Percentiles rank a stretch among this genome's conserved stretches.
These are phyloP conservation scores for Microcebus lehilahytsara DNA, from an alignment of 2,113 vertebrate species.

Conservation along the genomic window DNA sequence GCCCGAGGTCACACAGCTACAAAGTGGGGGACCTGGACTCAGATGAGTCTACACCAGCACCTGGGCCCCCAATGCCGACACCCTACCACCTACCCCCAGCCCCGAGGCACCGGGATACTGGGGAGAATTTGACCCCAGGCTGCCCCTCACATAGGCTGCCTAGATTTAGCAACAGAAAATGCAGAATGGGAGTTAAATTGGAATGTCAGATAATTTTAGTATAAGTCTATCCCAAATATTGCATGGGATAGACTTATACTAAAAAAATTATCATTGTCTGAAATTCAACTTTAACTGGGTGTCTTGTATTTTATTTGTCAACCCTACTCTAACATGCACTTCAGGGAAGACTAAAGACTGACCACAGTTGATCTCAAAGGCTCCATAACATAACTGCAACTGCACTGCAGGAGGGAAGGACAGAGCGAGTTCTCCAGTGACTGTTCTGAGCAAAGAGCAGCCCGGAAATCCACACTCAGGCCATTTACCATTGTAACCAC, in stretches of 20 bases:
- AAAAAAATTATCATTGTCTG: neutral
- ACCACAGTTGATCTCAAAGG: neutral
- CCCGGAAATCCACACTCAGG: neutral
- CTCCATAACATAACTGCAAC: neutral
- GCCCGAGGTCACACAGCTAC: neutral
- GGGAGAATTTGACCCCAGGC: neutral
- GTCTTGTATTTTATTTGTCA: neutral
- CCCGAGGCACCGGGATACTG: neutral
- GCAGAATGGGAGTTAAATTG: neutral
- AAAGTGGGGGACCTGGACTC: too few relatives aligned
- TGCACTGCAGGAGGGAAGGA: neutral
- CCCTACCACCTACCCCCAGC: neutral
- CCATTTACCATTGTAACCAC: too few relatives aligned
- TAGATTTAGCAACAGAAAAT: neutral
- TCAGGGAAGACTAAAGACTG: neutral
- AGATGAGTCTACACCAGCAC: neutral
- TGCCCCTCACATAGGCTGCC: neutral
- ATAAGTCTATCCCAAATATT: neutral
- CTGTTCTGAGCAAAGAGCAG: neutral
- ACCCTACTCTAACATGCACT: too few relatives aligned
- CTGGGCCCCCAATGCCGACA: neutral
- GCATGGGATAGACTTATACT: neutral
- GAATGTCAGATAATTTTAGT: neutral
- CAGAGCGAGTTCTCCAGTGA: rapidly evolving
- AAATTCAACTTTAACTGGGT: neutral